These are phyloP conservation scores for Plestiodon gilberti DNA, from an alignment of 2,113 vertebrate genomes.

Conservation along the genomic window DNA sequence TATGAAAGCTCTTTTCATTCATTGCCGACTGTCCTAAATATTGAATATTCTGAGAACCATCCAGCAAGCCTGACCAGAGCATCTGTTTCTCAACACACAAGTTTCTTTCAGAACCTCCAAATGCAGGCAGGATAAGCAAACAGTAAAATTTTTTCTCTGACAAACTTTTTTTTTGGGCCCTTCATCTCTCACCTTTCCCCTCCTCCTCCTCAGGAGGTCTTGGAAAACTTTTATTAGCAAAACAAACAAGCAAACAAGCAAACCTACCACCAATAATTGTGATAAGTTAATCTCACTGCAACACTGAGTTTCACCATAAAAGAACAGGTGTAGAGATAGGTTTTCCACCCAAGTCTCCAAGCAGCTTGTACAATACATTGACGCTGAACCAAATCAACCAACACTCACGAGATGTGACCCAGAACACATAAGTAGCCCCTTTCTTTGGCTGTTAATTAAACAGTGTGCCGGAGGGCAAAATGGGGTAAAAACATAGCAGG, in stretches of 20 bases:
- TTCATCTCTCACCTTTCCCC: background rate
- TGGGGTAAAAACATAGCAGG: too few species aligned
- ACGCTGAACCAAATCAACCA: too few species aligned
- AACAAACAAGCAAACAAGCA: background rate
- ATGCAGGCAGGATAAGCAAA: background rate
- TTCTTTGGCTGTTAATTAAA: too few species aligned
- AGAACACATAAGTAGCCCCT: too few species aligned
- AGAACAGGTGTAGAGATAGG: background rate
- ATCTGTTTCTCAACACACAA: background rate
- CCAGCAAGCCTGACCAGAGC: fast-evolving
- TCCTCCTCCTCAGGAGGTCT: background rate
- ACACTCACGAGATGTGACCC: too few species aligned
- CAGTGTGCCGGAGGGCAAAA: too few species aligned
- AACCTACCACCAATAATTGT: background rate
- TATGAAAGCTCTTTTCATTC: fast-evolving
- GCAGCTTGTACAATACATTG: background rate
- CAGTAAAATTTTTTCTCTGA: background rate
- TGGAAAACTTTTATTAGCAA: background rate
- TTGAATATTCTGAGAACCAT: background rate
- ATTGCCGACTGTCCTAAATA: conserved; percentile 5
- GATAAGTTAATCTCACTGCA: background rate
- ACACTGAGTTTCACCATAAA: background rate
- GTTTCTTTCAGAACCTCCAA: background rate
- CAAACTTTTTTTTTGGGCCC: background rate
- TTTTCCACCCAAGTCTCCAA: background rate